Conservation (phyloP, 2,888 invertebrate genomes). For the Toxonevra muliebris region DNA sequence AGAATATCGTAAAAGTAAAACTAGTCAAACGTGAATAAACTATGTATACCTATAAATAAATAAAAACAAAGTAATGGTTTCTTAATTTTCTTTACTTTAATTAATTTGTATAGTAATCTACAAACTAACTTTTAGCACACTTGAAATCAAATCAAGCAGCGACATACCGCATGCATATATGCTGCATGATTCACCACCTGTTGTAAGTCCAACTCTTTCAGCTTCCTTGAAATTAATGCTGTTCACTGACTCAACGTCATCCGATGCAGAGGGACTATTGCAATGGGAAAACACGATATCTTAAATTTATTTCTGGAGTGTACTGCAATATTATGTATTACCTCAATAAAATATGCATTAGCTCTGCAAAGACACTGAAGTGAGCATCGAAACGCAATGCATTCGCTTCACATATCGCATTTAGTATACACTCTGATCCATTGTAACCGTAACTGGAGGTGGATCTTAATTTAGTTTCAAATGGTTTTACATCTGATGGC, state of each 20-base stretch:
- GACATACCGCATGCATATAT: constrained; percentile 47
- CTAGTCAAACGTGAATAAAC: constrained; percentile 21
- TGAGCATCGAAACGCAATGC: constrained; percentile 46
- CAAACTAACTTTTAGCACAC: constrained; percentile 38
- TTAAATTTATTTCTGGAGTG: not conserved
- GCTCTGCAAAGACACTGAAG: constrained; percentile 50
- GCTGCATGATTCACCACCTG: constrained; percentile 36
- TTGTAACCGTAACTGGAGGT: constrained; percentile 52
- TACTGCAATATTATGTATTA: constrained; percentile 28
- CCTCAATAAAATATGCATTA: constrained; percentile 55
- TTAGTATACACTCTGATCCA: constrained; percentile 54
- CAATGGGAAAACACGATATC: constrained; percentile 2
- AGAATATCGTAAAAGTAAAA: constrained; percentile 32
- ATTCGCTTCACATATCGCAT: constrained; percentile 55
- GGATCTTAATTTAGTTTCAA: not conserved
- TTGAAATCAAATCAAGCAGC: constrained; percentile 49
- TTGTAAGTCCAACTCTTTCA: constrained; percentile 40
- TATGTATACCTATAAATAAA: no score
- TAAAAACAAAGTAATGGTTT: not conserved
- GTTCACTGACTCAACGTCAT: constrained; percentile 39
- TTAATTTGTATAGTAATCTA: not conserved
- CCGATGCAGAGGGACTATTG: constrained; percentile 50
- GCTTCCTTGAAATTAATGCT: constrained; percentile 43
- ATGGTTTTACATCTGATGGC: not conserved
- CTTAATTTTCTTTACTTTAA: not conserved